Conservation (phyloP, 1,140 invertebrate genomes). For the Scylla paramamosain region DNA sequence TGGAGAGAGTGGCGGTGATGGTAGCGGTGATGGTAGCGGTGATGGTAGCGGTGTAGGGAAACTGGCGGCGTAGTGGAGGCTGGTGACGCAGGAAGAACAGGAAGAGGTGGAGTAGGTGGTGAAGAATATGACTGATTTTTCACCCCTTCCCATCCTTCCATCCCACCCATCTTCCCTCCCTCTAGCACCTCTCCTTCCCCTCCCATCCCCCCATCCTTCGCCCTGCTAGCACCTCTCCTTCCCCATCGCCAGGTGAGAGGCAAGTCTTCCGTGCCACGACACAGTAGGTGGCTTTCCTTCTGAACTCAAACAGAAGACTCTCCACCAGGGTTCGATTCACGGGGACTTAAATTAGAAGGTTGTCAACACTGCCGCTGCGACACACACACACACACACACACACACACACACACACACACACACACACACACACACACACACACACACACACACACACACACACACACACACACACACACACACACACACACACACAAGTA, state of each 20-base stretch:
- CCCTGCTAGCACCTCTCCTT: too few species aligned
- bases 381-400: slow-evolving; percentile 4
- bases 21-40: not conserved
- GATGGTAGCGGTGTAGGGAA: not conserved
- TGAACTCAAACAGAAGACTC: too few species aligned
- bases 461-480: not conserved
- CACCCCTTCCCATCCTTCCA: not conserved
- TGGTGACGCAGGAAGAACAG: not conserved
- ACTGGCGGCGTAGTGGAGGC: not conserved
- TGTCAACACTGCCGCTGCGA: not conserved
- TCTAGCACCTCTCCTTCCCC: too few species aligned
- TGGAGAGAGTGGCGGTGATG: not conserved
- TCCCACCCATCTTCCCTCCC: too few species aligned
- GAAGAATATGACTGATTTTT: not conserved
- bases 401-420: slow-evolving; percentile 33
- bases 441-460: slow-evolving; percentile 33
- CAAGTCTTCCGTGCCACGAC: too few species aligned
- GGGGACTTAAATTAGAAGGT: too few species aligned
- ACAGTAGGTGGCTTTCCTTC: too few species aligned
- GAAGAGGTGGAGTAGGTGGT: not conserved
- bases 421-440: slow-evolving; percentile 33
- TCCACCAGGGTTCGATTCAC: too few species aligned
- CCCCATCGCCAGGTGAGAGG: too few species aligned
- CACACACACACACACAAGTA: not conserved
- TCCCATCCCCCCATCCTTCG: not conserved